A percentile compares a stretch with the other conserved stretches of the same genome.
phyloP scores from a whole-genome alignment of 2,113 vertebrate species.

The Nannospalax galili region DNA sequence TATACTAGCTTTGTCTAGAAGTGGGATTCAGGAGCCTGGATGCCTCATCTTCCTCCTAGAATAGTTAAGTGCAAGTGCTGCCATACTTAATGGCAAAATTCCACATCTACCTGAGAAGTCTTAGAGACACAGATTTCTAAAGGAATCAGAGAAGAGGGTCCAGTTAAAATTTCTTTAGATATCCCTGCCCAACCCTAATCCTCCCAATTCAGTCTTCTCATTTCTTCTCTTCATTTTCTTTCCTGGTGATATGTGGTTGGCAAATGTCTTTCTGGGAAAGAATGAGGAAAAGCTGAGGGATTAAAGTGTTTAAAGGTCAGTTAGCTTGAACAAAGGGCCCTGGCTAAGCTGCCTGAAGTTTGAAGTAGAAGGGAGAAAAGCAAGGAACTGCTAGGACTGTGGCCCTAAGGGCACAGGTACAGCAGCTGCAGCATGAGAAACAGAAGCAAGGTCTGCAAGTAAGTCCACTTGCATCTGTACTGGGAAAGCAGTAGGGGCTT shows the following conservation, averaged over 20 bases:
- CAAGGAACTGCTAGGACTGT: not conserved
- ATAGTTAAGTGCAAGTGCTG: not conserved
- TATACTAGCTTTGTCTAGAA: not conserved
- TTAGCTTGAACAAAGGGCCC: not conserved
- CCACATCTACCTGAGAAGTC: not conserved
- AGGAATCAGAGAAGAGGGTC: slow-evolving; percentile 18
- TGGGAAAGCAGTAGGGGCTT: not conserved
- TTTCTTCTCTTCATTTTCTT: not conserved
- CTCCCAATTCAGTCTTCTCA: not conserved
- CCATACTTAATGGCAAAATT: not conserved
- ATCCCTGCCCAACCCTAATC: not conserved
- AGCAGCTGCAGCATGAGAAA: not conserved
- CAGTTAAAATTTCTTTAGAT: slow-evolving; percentile 39
- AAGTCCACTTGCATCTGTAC: not conserved
- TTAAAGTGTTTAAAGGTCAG: not conserved
- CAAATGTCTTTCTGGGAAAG: slow-evolving; percentile 8
- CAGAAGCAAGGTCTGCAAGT: not conserved
- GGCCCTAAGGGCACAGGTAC: not conserved
- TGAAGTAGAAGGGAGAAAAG: not conserved
- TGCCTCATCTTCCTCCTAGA: not conserved
- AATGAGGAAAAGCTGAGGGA: not conserved
- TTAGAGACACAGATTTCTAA: not conserved
- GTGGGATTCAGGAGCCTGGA: not conserved
- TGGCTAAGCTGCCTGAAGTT: not conserved
- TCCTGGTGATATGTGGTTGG: not conserved